These are phyloP conservation scores for Callinectes sapidus DNA, from an alignment of 2,888 invertebrate genomes.

Conservation along the genomic window DNA sequence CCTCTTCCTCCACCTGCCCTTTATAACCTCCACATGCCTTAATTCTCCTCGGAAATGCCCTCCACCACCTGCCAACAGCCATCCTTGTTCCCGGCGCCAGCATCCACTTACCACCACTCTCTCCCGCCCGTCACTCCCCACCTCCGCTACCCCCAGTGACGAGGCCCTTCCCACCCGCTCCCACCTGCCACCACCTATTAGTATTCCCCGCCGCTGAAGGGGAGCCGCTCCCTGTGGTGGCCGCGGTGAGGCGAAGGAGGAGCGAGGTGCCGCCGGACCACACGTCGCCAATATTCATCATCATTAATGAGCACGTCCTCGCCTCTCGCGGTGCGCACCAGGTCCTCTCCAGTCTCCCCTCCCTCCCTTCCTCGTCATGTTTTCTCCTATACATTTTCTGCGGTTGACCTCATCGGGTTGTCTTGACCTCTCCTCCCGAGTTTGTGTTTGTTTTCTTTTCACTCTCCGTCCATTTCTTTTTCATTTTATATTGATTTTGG, in stretches of 20 bases:
- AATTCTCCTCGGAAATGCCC: not conserved
- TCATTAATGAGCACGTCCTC: slow-evolving; percentile 33
- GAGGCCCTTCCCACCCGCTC: slow-evolving; percentile 22
- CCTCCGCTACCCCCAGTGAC: not conserved
- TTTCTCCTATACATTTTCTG: slow-evolving; percentile 24
- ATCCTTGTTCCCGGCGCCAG: slow-evolving; percentile 13
- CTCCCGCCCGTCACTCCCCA: slow-evolving; percentile 1
- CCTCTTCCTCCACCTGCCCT: slow-evolving; percentile 4
- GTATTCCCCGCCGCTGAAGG: slow-evolving; percentile 28
- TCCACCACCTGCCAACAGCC: slow-evolving; percentile 24
- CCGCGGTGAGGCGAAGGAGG: slow-evolving; percentile 3
- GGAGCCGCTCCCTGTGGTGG: slow-evolving; percentile 29
- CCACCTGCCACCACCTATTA: slow-evolving; percentile 26
- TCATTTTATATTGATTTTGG: not conserved
- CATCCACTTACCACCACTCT: slow-evolving; percentile 35
- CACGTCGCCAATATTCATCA: slow-evolving; percentile 37
- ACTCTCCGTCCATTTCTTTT: not conserved
- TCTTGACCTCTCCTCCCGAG: not conserved
- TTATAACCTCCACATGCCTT: slow-evolving; percentile 12
- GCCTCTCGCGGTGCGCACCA: slow-evolving; percentile 27
- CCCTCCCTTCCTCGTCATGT: not conserved
- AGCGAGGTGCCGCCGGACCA: slow-evolving; percentile 28
- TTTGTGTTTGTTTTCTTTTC: not conserved
- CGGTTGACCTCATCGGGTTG: not conserved
- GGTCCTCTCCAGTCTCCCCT: not conserved